phyloP scores from a whole-genome alignment of 2,797 vertebrate species.

The Buphagus erythrorhynchus region DNA sequence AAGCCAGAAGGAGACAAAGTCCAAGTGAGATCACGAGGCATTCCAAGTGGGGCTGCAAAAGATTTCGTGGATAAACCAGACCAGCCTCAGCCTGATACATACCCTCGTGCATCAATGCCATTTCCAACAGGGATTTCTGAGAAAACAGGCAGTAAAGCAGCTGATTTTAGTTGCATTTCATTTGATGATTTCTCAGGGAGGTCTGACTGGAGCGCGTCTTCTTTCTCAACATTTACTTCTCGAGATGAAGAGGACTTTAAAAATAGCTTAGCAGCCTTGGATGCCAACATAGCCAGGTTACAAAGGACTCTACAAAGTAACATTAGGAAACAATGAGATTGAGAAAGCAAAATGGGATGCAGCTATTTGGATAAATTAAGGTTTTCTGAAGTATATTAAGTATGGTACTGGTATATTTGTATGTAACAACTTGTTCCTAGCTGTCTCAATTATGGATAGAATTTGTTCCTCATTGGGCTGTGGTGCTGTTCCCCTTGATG shows the following conservation, averaged over 20 bases:
- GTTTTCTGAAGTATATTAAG: background rate
- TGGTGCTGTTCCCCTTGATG: background rate
- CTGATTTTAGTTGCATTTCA: conserved; percentile 67
- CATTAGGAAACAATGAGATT: conserved; percentile 72
- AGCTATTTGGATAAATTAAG: background rate
- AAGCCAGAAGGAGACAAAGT: conserved; percentile 30
- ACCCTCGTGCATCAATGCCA: fast-evolving
- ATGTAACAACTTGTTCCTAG: background rate
- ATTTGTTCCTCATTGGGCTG: conserved; percentile 27
- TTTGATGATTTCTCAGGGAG: conserved; percentile 76
- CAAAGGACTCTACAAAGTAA: conserved; percentile 86
- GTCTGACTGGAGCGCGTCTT: conserved; percentile 84
- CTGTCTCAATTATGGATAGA: conserved; percentile 41
- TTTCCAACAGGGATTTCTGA: background rate
- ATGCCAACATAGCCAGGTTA: conserved; percentile 90
- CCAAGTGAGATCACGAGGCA: conserved; percentile 48
- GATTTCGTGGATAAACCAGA: background rate
- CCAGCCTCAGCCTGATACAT: background rate
- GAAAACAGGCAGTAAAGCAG: background rate
- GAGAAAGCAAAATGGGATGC: background rate
- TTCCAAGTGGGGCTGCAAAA: background rate
- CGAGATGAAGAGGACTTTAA: conserved; percentile 89
- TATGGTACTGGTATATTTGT: background rate
- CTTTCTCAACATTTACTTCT: conserved; percentile 88
- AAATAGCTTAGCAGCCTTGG: conserved; percentile 88